Base-by-base conservation (phyloP, 2,888 invertebrate species). In the Himalopsyche tibetana region DNA sequence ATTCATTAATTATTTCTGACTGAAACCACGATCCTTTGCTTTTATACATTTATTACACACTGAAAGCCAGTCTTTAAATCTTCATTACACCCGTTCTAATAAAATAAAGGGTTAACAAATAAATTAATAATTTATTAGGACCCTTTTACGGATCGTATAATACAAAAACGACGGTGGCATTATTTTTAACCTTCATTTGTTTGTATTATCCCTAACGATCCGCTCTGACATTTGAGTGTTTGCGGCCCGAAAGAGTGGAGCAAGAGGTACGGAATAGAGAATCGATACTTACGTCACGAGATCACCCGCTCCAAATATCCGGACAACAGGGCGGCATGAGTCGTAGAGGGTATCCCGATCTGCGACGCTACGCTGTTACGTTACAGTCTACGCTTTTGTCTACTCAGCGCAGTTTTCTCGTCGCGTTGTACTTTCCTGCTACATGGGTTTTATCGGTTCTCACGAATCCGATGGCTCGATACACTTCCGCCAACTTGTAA, bases 201-300 rank as follows among this genome's bases (percentile, higher is more conserved):
- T 74, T 74, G 74, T 38, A 36, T 74, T 74, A 74, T 12, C 36
- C 74, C 74, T 36, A 51, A 51, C 51, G 51, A 51, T 51, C 63
- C 28, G 74, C 38, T 74, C 74, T 74, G 74, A 74, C 38, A 74
- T 74, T 74, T 74, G 74, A 74, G 74, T 74, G 74, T 74, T 74
- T 38, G 74, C 74, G 74, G 74, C 74, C 28, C 38, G 36, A 74
- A 69, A 74, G 74, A 74, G 36, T 38, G 74, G 74, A 74, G 74
- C 19, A 74, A 74, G 74, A 74, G 74, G 15, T 36, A 74, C 28
- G 15, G 36, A 74, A 36, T 36, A 6, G 74, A 38, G 36, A 45
- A 85, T 87, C 86, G 85, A 87, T 87, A 87, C 84, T 63, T 80
- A 84, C 82, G 87, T 85, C 85, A 79, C 83, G 85, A 45, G 82